A percentile compares a stretch with the other conserved stretches of the same genome.
Conservation (phyloP, 2,888 invertebrate species). For the Chloroclystis v-ata region DNA sequence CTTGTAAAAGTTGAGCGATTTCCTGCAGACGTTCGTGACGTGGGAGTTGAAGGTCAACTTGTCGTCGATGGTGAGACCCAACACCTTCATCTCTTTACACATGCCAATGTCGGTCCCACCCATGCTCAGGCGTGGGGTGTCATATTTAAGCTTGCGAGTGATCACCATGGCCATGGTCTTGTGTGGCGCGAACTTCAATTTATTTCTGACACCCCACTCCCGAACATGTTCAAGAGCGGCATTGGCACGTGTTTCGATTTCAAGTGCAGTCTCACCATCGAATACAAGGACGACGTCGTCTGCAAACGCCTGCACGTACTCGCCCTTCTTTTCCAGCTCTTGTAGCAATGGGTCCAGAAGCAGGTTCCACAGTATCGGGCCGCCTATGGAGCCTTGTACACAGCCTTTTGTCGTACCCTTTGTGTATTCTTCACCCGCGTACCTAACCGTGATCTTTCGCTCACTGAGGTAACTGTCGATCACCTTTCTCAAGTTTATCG, state of each 20-base stretch:
- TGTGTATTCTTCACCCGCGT: not conserved
- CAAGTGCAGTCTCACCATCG: conserved; percentile 4
- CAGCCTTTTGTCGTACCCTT: conserved; percentile 8
- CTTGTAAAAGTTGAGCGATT: not conserved
- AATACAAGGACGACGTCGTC: not conserved
- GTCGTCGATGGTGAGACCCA: conserved; percentile 5
- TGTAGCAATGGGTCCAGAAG: conserved; percentile 15
- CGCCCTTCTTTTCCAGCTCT: not conserved
- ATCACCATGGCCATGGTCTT: not conserved
- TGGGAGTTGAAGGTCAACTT: not conserved
- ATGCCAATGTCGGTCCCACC: not conserved
- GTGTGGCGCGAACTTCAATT: conserved; percentile 3
- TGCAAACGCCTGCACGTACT: not conserved
- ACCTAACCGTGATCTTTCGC: not conserved
- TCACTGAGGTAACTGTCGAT: not conserved
- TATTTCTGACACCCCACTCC: conserved; percentile 11
- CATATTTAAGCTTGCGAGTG: not conserved
- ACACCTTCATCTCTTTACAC: not conserved
- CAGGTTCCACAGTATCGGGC: conserved; percentile 20
- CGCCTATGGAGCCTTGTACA: conserved; percentile 17
- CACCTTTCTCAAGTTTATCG: not conserved
- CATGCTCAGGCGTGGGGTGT: not conserved
- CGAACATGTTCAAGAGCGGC: conserved; percentile 5
- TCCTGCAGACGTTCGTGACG: not conserved
- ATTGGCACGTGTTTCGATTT: conserved; percentile 9